Evolutionary conservation across 2,113 vertebrate genomes (phyloP).

Genomic region (Cervus canadensis): DNA sequence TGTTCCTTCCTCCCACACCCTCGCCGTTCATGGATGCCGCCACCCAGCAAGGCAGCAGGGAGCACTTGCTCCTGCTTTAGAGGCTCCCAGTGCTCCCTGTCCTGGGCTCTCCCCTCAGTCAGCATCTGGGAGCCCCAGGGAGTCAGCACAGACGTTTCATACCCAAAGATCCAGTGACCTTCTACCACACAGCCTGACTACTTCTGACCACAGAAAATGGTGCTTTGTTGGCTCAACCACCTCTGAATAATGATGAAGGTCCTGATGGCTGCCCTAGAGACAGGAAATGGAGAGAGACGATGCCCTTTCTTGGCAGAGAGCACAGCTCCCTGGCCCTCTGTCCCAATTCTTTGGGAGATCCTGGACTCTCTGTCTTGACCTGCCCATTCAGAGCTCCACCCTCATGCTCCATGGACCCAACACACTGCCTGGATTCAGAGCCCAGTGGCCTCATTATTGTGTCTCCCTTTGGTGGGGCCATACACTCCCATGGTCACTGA

Average conservation of each 20-base stretch:
- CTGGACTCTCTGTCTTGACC: background rate
- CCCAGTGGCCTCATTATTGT: too few relatives aligned
- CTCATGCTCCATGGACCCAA: background rate
- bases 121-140: background rate
- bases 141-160: too few relatives aligned
- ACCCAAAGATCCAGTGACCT: background rate
- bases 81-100: background rate
- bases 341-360: background rate
- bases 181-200: background rate
- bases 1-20: too few relatives aligned
- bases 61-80: background rate
- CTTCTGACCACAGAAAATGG: background rate
- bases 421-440: background rate
- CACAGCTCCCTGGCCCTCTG: background rate
- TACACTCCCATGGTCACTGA: background rate
- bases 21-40: rapidly evolving
- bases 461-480: background rate
- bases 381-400: background rate
- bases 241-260: background rate
- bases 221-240: too few relatives aligned
- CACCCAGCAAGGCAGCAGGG: background rate
- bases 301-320: background rate
- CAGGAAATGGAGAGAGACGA: background rate
- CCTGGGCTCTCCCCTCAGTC: background rate
- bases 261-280: background rate